Evolutionary conservation across 2,888 invertebrate species (phyloP).

Genomic region (Leucozona laternaria): DNA sequence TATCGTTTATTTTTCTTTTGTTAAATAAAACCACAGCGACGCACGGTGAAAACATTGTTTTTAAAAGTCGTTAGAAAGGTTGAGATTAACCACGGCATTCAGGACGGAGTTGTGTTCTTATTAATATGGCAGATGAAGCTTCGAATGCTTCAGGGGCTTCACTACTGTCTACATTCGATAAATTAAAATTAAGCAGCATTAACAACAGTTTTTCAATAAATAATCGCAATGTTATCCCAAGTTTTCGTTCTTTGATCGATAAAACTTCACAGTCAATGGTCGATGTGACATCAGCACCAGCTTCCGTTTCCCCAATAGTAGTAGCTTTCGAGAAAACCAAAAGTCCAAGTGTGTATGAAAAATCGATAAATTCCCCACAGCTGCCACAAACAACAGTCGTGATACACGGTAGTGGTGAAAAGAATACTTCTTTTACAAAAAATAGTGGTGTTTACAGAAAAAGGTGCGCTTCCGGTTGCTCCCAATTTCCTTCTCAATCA

Average conservation of each 20-base stretch:
- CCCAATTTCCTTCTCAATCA: constrained; percentile 30
- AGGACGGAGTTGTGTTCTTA: neutral
- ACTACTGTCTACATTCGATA: constrained; percentile 61
- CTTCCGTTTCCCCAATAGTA: constrained; percentile 37
- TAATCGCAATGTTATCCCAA: constrained; percentile 47
- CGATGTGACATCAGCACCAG: constrained; percentile 43
- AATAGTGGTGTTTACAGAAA: constrained; percentile 34
- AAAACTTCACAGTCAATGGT: constrained; percentile 31
- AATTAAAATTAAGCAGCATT: constrained; percentile 63
- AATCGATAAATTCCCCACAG: constrained; percentile 63
- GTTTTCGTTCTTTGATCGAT: constrained; percentile 46
- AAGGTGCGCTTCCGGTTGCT: constrained; percentile 44
- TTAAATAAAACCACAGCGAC: constrained; percentile 41
- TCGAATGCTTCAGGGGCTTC: constrained; percentile 42
- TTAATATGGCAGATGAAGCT: constrained; percentile 65
- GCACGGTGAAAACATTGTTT: constrained; percentile 3
- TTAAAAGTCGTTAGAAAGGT: neutral
- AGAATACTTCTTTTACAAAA: constrained; percentile 24
- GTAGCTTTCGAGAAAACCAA: constrained; percentile 22
- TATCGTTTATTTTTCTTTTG: neutral
- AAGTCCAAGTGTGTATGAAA: constrained; percentile 53
- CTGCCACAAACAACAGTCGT: constrained; percentile 51
- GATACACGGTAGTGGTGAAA: constrained; percentile 42
- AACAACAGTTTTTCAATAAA: constrained; percentile 49
- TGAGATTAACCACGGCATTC: constrained; percentile 16